phyloP scores from a whole-genome alignment of 2,113 vertebrate genomes.

The Cyprinodon variegatus region DNA sequence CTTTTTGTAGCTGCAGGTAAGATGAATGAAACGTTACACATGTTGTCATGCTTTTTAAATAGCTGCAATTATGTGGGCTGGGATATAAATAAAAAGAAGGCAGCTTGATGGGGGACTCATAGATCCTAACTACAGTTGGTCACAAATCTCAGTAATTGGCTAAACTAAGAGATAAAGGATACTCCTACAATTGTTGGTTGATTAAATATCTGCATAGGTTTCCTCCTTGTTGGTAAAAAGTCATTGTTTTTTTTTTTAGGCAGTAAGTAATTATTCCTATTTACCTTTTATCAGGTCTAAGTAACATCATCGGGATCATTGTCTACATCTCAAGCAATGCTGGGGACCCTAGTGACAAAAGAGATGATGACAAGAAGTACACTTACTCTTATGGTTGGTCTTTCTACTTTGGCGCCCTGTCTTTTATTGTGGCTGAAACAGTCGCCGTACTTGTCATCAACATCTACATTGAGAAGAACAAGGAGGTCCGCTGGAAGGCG shows the following conservation, averaged over 20 bases:
- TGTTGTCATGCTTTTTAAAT: background rate
- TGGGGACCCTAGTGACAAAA: conserved; percentile 93
- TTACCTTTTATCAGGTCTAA: conserved; percentile 83
- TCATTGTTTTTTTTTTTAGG: background rate
- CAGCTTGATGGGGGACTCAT: conserved; percentile 15
- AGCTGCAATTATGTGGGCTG: conserved; percentile 10
- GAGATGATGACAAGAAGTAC: conserved; percentile 95
- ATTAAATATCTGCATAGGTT: background rate
- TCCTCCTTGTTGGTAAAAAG: background rate
- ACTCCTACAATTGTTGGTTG: conserved; percentile 16
- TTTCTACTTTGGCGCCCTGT: conserved; percentile 97
- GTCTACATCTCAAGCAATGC: conserved; percentile 99
- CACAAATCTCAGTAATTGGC: background rate
- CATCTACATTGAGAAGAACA: conserved; percentile 98
- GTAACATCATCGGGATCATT: conserved; percentile 99
- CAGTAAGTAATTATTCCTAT: conserved; percentile 4
- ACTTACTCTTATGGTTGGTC: conserved; percentile 98
- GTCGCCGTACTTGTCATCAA: conserved; percentile 96
- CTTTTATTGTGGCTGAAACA: conserved; percentile 95
- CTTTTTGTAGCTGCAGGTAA: conserved; percentile 98
- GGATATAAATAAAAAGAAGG: conserved; percentile 9
- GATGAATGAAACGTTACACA: background rate
- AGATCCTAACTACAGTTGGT: conserved; percentile 17
- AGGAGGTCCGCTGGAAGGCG: conserved; percentile 90
- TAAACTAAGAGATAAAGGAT: no score